These are phyloP conservation scores for Morpho achilles DNA, from an alignment of 2,888 invertebrate genomes.

Conservation along the genomic window DNA sequence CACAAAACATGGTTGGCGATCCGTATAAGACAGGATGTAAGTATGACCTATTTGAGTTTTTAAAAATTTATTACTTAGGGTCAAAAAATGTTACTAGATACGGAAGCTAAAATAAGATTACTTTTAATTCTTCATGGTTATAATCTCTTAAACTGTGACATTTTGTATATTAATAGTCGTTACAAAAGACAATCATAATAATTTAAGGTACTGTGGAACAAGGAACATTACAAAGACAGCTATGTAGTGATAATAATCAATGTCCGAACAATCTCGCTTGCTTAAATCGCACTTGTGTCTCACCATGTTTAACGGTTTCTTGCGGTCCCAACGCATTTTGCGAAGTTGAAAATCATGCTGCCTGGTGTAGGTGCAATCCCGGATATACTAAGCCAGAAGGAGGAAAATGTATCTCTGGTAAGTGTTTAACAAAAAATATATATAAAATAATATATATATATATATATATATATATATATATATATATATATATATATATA, in stretches of 20 bases:
- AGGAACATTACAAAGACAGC: constrained; percentile 78
- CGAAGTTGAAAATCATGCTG: constrained; percentile 92
- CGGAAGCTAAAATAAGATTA: too few relatives aligned
- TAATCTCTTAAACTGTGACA: too few relatives aligned
- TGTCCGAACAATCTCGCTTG: constrained; percentile 91
- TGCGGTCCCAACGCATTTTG: constrained; percentile 93
- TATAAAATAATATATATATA: too few relatives aligned
- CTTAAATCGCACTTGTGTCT: constrained; percentile 87
- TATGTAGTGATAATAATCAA: constrained; percentile 85
- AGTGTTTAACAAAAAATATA: constrained; percentile 27
- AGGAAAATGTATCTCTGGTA: constrained; percentile 91
- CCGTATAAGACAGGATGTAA: constrained; percentile 91
- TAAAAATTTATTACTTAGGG: constrained; percentile 3
- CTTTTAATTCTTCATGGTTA: too few relatives aligned
- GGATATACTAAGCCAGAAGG: constrained; percentile 88
- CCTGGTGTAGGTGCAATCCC: constrained; percentile 92
- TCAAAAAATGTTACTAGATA: too few relatives aligned
- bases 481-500: too few relatives aligned
- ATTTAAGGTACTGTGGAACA: constrained; percentile 52
- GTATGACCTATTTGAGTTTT: constrained; percentile 35
- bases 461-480: too few relatives aligned
- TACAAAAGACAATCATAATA: not conserved
- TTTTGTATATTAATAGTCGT: not conserved
- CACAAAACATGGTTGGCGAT: constrained; percentile 90
- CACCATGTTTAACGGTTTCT: constrained; percentile 87